These are phyloP conservation scores for Hepsetus odoe DNA, from an alignment of 2,113 vertebrate genomes.

Conservation along the genomic window DNA sequence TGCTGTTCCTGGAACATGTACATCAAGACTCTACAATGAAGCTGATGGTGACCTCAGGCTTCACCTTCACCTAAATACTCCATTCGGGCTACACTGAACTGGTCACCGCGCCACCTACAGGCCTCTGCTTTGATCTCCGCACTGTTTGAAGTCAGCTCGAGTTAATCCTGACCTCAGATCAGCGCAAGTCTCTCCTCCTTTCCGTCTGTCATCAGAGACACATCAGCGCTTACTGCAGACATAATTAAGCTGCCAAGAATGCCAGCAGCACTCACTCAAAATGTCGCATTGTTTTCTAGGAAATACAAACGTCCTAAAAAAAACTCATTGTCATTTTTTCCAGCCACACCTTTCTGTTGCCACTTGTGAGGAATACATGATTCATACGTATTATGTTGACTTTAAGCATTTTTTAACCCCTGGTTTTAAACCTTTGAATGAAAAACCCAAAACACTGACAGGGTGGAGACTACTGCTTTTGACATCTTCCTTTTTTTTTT, in stretches of 20 bases:
- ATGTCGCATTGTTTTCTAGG: not conserved
- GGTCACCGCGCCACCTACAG: slow-evolving; percentile 3
- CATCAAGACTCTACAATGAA: not conserved
- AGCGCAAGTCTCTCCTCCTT: not conserved
- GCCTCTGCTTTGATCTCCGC: not conserved
- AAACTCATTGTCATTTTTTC: not conserved
- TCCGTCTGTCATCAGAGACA: not conserved
- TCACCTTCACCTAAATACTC: not conserved
- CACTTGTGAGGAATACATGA: not conserved
- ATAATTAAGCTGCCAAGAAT: slow-evolving; percentile 8
- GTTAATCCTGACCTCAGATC: slow-evolving; percentile 9
- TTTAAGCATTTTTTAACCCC: too few relatives aligned
- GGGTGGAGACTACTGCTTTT: slow-evolving; percentile 5
- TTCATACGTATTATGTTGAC: not conserved
- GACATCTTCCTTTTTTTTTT: slow-evolving; percentile 48
- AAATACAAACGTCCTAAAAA: not conserved
- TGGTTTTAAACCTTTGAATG: too few relatives aligned
- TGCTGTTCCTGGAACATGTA: not conserved
- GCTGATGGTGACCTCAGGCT: not conserved
- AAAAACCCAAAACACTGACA: not conserved
- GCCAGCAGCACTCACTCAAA: not conserved
- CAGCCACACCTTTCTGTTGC: not conserved
- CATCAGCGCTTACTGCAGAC: not conserved
- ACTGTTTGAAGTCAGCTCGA: slow-evolving; percentile 1
- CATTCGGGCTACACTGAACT: not conserved